phyloP scores from a whole-genome alignment of 1,140 invertebrate genomes.

The Drosophila tsacasi region DNA sequence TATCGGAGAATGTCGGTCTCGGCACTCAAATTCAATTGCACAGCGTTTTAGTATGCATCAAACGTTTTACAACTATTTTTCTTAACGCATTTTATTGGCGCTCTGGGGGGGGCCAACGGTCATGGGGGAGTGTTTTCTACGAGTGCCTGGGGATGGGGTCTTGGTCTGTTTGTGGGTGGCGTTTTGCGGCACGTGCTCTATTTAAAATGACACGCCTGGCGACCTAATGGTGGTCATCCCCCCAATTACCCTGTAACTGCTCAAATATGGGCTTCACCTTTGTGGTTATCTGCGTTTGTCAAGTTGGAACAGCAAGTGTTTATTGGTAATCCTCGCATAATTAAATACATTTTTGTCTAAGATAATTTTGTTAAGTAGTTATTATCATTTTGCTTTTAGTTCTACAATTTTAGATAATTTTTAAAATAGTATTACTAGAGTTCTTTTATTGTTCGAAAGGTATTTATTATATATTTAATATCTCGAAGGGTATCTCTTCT shows the following conservation, averaged over 20 bases:
- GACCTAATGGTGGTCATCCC: slow-evolving; percentile 61
- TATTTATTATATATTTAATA: background rate
- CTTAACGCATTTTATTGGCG: slow-evolving; percentile 82
- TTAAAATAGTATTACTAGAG: background rate
- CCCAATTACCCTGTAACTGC: slow-evolving; percentile 13
- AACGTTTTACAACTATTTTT: slow-evolving; percentile 83
- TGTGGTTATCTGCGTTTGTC: too few species aligned
- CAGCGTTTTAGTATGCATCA: slow-evolving; percentile 78
- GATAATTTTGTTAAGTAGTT: background rate
- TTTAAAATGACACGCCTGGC: slow-evolving; percentile 77
- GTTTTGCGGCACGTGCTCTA: slow-evolving; percentile 59
- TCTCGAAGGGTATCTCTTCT: background rate
- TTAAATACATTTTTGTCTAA: background rate
- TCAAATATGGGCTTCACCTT: background rate
- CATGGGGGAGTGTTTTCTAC: slow-evolving; percentile 32
- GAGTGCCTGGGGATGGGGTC: slow-evolving; percentile 3
- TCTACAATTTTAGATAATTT: background rate
- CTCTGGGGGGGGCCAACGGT: slow-evolving; percentile 56
- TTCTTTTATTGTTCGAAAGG: background rate
- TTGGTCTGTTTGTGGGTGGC: slow-evolving; percentile 6
- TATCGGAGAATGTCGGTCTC: slow-evolving; percentile 12
- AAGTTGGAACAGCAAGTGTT: background rate
- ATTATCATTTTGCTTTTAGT: background rate
- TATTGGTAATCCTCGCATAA: background rate
- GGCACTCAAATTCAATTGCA: slow-evolving; percentile 73